Evolutionary conservation across 2,888 invertebrate genomes (phyloP).

Genomic region (Archips xylosteana): DNA sequence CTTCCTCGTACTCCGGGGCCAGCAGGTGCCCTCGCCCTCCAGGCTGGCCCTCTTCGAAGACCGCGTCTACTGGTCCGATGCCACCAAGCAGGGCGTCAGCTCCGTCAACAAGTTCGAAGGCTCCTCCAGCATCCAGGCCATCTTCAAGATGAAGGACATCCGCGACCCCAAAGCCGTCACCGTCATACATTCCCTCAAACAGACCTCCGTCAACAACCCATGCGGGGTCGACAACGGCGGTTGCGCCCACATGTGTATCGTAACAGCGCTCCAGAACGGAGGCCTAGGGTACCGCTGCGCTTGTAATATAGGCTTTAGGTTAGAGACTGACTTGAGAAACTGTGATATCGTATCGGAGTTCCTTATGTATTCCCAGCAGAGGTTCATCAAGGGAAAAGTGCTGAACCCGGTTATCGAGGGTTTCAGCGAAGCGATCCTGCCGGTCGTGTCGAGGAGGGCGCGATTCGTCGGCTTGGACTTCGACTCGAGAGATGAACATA

Average conservation of each 20-base stretch:
- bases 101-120: constrained; percentile 95
- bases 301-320: constrained; percentile 94
- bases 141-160: constrained; percentile 92
- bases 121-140: constrained; percentile 90
- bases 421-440: constrained; percentile 97
- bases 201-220: constrained; percentile 91
- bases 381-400: constrained; percentile 97
- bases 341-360: constrained; percentile 95
- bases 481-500: constrained; percentile 94
- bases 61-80: constrained; percentile 96
- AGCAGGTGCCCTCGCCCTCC: constrained; percentile 94
- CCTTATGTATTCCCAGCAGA: constrained; percentile 97
- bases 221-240: constrained; percentile 95
- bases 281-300: constrained; percentile 96
- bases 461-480: constrained; percentile 98
- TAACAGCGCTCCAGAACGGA: constrained; percentile 90
- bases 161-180: constrained; percentile 94
- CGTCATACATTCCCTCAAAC: constrained; percentile 91
- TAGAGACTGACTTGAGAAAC: constrained; percentile 90
- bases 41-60: constrained; percentile 94
- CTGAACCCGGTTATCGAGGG: constrained; percentile 95
- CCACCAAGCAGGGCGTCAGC: constrained; percentile 95
- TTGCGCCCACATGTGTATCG: constrained; percentile 97
- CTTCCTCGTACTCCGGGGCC: constrained; percentile 92
- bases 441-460: constrained; percentile 95